These are phyloP conservation scores for Pharmacophagus antenor DNA, from an alignment of 2,888 invertebrate genomes.

Conservation along the genomic window DNA sequence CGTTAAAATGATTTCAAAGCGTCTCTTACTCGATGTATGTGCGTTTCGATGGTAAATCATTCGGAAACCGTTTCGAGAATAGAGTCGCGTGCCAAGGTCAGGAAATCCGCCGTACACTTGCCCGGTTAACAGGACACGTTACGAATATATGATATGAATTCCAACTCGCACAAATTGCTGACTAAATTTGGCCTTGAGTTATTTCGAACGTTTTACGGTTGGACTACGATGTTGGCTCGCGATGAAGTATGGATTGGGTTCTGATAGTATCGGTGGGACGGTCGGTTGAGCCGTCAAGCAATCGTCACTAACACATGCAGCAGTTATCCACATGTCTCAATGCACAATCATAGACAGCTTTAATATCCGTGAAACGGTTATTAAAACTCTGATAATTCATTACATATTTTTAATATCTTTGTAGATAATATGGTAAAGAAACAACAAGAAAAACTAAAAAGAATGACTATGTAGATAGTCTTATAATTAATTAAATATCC, in stretches of 20 bases:
- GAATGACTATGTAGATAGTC: too few species aligned
- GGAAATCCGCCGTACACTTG: slow-evolving; percentile 41
- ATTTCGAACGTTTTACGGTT: neutral
- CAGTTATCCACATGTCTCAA: neutral
- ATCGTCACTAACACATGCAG: neutral
- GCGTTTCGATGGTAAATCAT: slow-evolving; percentile 37
- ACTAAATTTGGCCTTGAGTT: slow-evolving; percentile 12
- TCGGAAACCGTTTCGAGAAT: slow-evolving; percentile 36
- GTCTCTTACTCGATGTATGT: slow-evolving; percentile 37
- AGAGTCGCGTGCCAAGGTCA: slow-evolving; percentile 43
- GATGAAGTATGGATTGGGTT: neutral
- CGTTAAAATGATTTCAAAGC: slow-evolving; percentile 47
- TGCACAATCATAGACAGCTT: too few species aligned
- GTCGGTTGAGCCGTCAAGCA: neutral
- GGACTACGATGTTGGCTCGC: neutral
- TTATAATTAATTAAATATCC: too few species aligned
- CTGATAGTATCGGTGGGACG: neutral
- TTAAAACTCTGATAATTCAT: too few species aligned
- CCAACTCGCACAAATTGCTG: slow-evolving; percentile 24
- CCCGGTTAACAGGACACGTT: slow-evolving; percentile 6
- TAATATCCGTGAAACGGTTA: too few species aligned
- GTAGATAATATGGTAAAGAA: too few species aligned
- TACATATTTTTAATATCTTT: too few species aligned
- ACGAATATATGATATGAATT: slow-evolving; percentile 20
- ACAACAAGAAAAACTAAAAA: too few species aligned